Conservation (phyloP, 2,888 invertebrate species). For the Branchellion lobata region DNA sequence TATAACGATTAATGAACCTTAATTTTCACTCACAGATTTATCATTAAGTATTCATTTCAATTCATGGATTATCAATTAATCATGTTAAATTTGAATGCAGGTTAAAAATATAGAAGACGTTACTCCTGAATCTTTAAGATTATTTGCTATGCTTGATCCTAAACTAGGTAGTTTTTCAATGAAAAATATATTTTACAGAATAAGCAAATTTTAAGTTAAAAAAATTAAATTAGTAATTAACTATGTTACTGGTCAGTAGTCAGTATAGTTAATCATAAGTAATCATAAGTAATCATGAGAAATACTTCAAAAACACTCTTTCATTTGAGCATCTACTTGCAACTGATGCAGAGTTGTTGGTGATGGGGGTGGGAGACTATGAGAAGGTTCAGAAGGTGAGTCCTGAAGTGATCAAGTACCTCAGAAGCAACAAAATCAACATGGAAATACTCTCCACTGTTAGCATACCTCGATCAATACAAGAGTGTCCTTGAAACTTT, state of each 20-base stretch:
- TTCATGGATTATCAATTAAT: too few species aligned
- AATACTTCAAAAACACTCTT: too few species aligned
- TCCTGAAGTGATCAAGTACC: slow-evolving; percentile 54
- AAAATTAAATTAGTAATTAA: too few species aligned
- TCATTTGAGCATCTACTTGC: too few species aligned
- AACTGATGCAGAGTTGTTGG: slow-evolving; percentile 65
- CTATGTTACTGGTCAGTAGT: too few species aligned
- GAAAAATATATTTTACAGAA: not conserved
- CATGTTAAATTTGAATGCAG: slow-evolving; percentile 54
- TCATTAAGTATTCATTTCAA: too few species aligned
- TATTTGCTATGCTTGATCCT: slow-evolving; percentile 80
- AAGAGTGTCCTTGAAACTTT: too few species aligned
- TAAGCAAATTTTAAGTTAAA: not conserved
- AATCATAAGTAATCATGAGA: too few species aligned
- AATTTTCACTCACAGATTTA: too few species aligned
- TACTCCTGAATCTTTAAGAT: slow-evolving; percentile 72
- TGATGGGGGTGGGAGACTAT: slow-evolving; percentile 72
- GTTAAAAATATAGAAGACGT: slow-evolving; percentile 68
- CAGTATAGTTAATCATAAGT: too few species aligned
- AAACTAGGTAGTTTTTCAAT: slow-evolving; percentile 70
- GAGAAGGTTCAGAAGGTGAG: slow-evolving; percentile 59
- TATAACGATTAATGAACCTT: too few species aligned
- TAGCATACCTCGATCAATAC: slow-evolving; percentile 53
- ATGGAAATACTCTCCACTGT: slow-evolving; percentile 77
- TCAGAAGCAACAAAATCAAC: slow-evolving; percentile 68